Evolutionary conservation across 2,888 invertebrate species (phyloP).

Genomic region (Melieria picta): DNA sequence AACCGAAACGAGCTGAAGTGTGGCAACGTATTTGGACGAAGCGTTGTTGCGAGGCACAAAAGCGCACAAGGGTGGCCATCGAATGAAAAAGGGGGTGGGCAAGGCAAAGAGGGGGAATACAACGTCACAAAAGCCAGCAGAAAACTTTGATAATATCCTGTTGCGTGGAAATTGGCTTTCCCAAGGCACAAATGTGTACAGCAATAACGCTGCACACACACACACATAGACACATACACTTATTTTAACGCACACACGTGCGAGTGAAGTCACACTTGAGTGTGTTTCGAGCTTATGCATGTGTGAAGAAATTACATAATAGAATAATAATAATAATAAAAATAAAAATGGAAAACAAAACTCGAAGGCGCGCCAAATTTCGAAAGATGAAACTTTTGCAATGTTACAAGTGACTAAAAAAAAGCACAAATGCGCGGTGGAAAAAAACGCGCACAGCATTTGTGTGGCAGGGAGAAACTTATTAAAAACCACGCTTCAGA

Average conservation of each 20-base stretch:
- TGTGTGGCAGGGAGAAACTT: too few relatives aligned
- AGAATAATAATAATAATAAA: constrained; percentile 7
- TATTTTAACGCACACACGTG: not conserved
- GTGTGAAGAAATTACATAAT: constrained; percentile 12
- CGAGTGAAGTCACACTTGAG: constrained; percentile 4
- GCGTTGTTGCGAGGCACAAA: too few relatives aligned
- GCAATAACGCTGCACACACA: not conserved
- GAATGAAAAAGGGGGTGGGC: too few relatives aligned
- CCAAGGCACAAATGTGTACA: too few relatives aligned
- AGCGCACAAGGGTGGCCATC: too few relatives aligned
- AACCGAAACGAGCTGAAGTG: too few relatives aligned
- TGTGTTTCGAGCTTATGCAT: constrained; percentile 2
- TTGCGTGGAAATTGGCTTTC: constrained; percentile 18
- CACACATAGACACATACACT: not conserved
- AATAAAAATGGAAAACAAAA: not conserved
- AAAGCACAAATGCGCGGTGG: not conserved
- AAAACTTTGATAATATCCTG: constrained; percentile 21
- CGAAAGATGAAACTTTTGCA: not conserved
- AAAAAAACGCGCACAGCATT: too few relatives aligned
- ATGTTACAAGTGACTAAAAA: not conserved
- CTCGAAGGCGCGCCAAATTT: not conserved
- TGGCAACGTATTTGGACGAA: too few relatives aligned
- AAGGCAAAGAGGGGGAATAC: too few relatives aligned
- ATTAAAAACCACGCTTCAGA: too few relatives aligned
- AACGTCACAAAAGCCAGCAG: not conserved